Base-by-base conservation (phyloP, 2,113 vertebrate species). In the Cygnus buccinator region DNA sequence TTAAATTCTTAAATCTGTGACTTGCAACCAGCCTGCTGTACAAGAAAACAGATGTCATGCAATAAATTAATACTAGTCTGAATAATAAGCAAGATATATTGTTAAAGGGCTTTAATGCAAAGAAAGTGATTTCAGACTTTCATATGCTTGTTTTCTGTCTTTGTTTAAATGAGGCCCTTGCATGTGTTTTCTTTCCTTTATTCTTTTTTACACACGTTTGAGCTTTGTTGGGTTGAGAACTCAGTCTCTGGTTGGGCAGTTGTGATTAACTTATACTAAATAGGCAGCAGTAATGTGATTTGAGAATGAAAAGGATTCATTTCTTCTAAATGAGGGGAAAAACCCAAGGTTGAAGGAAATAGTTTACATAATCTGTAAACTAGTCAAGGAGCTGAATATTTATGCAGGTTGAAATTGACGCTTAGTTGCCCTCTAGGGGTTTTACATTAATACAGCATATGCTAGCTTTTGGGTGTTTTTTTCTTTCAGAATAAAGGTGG, bases 381-480 rank as follows among this genome's bases (percentile, higher is more conserved):
- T 78, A 92, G 81, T 92, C 87, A 93, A 95, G 94, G 70, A 95
- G 85, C 93, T 97, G 96, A 96, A 94, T 96, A 83, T 95, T 83
- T 89, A 97, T 89, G 72, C 72, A 90, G 90, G 93, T 95, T 90
- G 97, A 98, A 96, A 94, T 74, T 97, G 97, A 98, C 97, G 95
- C 97, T 97, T 84, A 98, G 97, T 98, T 98, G 98, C 98, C 98
- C 98, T 97, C 98, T 98, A 98, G 98, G 97, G 97, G 97, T 95
- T 98, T 96, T 93, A 54, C 94, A 94, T 97, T 95, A 97, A 96
- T 97, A 98, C 83, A 97, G 91, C 97, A 98, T 96, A 91, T 94
- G 95, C 73, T 79, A 83, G 93, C 93, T 87, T 90, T 93, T 84
- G n/a, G 67, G 65, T 89, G 92, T 21, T 77, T 88, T 87, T 55